Conservation (phyloP, 2,888 invertebrate genomes). For the Chrysina gloriosa region DNA sequence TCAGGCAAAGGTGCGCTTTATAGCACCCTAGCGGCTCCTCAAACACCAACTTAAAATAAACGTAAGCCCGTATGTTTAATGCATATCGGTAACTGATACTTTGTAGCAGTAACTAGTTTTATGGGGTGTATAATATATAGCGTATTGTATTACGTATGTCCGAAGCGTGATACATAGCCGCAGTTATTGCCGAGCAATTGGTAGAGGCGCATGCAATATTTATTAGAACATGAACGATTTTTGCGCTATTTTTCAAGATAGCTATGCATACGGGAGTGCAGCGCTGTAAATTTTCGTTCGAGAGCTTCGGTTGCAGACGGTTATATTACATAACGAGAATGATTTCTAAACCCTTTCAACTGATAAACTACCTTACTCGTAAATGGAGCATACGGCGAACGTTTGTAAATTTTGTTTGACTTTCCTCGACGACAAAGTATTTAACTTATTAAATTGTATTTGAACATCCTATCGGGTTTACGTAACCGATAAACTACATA, state of each 20-base stretch:
- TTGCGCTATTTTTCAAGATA: constrained; percentile 36
- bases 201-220: constrained; percentile 58
- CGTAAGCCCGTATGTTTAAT: constrained; percentile 51
- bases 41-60: constrained; percentile 58
- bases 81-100: constrained; percentile 53
- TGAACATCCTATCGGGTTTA: too few relatives aligned
- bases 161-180: constrained; percentile 61
- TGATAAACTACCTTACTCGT: not conserved
- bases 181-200: constrained; percentile 61
- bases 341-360: constrained; percentile 28
- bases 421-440: not conserved
- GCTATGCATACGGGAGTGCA: constrained; percentile 12
- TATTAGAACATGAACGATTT: constrained; percentile 54
- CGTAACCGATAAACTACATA: too few relatives aligned
- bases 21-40: constrained; percentile 60
- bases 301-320: not conserved
- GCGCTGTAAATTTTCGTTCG: constrained; percentile 27
- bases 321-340: constrained; percentile 21
- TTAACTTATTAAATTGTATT: not conserved
- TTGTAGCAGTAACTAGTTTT: constrained; percentile 61
- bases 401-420: too few relatives aligned
- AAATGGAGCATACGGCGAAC: too few relatives aligned
- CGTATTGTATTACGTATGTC: constrained; percentile 62
- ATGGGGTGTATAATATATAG: constrained; percentile 63
- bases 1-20: constrained; percentile 57